Evolutionary conservation across 2,797 vertebrate species (phyloP).

Genomic region (Hylomyscus alleni): DNA sequence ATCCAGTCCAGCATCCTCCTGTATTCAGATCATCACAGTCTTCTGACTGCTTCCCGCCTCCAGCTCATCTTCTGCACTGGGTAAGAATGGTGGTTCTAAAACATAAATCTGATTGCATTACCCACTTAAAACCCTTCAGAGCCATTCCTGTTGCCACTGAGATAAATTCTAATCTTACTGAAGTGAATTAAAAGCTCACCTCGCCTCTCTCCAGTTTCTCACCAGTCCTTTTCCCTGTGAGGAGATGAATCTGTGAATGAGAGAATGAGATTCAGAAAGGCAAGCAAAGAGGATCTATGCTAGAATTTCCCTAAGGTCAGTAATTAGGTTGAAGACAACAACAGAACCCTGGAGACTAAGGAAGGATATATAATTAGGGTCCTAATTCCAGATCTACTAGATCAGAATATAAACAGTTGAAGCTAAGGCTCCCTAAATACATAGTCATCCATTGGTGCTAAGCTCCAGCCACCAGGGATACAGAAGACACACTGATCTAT

Average conservation of each 20-base stretch:
- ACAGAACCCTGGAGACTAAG: conserved; percentile 2
- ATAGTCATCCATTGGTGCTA: background rate
- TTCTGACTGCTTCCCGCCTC: background rate
- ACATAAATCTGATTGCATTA: conserved; percentile 28
- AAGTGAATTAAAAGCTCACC: conserved; percentile 57
- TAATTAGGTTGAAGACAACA: background rate
- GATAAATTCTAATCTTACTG: conserved; percentile 65
- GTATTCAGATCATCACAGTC: background rate
- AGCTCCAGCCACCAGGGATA: background rate
- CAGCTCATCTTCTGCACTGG: background rate
- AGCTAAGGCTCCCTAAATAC: background rate
- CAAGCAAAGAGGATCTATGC: background rate
- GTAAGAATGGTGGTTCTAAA: conserved; percentile 6
- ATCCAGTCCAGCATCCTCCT: background rate
- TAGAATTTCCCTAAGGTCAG: background rate
- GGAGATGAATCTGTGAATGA: background rate
- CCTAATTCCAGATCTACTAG: background rate
- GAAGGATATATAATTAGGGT: conserved; percentile 1
- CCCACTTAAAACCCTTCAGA: conserved; percentile 39
- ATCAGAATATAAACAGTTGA: background rate
- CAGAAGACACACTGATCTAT: background rate
- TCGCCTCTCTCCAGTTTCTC: conserved; percentile 14
- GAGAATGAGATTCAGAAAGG: conserved; percentile 13
- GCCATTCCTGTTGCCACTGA: conserved; percentile 48
- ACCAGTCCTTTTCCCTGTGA: background rate